phyloP scores from a whole-genome alignment of 2,888 invertebrate genomes.

The Helleia helle region DNA sequence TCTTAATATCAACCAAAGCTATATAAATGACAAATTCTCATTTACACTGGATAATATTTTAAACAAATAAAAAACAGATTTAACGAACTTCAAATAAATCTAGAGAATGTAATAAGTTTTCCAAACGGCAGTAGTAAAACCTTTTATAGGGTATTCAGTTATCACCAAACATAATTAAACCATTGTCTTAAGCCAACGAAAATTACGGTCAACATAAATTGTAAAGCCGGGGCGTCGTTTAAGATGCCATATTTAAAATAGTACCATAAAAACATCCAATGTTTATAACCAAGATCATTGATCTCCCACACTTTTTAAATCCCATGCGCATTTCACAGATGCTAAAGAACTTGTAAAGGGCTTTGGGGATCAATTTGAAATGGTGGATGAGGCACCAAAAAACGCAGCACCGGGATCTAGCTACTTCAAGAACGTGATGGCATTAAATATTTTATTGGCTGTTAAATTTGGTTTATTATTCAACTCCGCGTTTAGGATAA shows the following conservation, averaged over 20 bases:
- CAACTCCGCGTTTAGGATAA: conserved; percentile 59
- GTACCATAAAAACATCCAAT: conserved; percentile 56
- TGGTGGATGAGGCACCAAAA: conserved; percentile 41
- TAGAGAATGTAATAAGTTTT: conserved; percentile 27
- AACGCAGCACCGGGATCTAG: conserved; percentile 46
- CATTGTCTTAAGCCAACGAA: conserved; percentile 58
- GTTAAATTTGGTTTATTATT: conserved; percentile 62
- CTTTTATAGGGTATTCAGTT: conserved; percentile 52
- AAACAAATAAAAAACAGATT: conserved; percentile 3
- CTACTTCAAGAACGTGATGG: conserved; percentile 43
- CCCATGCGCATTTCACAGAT: conserved; percentile 1
- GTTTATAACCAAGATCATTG: conserved; percentile 33
- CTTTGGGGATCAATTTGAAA: conserved; percentile 26
- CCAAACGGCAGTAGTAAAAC: conserved; percentile 40
- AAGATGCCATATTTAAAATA: conserved; percentile 65
- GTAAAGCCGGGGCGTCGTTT: conserved; percentile 42
- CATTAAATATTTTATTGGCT: conserved; percentile 69
- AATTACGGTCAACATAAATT: conserved; percentile 62
- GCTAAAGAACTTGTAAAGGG: background rate
- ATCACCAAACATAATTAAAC: conserved; percentile 65
- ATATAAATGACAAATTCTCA: too few relatives aligned
- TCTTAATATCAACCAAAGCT: too few relatives aligned
- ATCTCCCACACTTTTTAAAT: conserved; percentile 12
- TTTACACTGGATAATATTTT: background rate
- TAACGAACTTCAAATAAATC: conserved; percentile 2